Conservation (phyloP, 2,797 vertebrate species). For the Paedocypris micromegethes region DNA sequence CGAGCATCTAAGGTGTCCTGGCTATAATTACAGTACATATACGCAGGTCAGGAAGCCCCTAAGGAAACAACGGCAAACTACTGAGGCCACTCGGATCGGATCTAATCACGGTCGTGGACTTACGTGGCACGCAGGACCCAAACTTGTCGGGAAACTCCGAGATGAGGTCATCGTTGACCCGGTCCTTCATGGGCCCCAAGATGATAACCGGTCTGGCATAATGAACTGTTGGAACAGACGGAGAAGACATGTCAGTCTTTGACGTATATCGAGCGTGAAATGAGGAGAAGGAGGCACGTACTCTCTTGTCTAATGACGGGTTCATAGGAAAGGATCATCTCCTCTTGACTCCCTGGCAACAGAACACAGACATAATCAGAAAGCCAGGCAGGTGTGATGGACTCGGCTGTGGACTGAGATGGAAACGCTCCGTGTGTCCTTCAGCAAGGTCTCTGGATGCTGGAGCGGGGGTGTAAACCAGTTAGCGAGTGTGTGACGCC, state of each 20-base stretch:
- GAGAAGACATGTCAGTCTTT: conserved; percentile 14
- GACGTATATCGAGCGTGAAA: background rate
- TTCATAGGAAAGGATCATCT: conserved; percentile 91
- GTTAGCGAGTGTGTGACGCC: conserved; percentile 36
- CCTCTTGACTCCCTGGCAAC: conserved; percentile 87
- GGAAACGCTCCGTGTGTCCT: conserved; percentile 4
- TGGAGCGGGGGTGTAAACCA: conserved; percentile 32
- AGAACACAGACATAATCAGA: conserved; percentile 55
- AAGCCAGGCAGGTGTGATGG: conserved; percentile 6
- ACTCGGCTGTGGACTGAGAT: conserved; percentile 1
- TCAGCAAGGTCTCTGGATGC: conserved; percentile 21
- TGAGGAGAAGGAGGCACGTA: conserved; percentile 63
- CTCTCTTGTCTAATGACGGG: conserved; percentile 93
- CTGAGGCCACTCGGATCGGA: background rate
- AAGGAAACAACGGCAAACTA: too few relatives aligned
- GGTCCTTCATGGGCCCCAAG: conserved; percentile 96
- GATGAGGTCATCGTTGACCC: conserved; percentile 95
- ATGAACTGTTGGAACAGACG: conserved; percentile 69
- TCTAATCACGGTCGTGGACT: conserved; percentile 59
- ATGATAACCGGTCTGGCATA: conserved; percentile 95
- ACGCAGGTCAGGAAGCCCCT: too few relatives aligned
- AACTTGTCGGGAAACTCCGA: conserved; percentile 97
- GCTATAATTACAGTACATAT: too few relatives aligned
- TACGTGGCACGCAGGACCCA: conserved; percentile 96
- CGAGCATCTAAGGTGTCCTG: too few relatives aligned